These are phyloP conservation scores for Anolis sagrei DNA, from an alignment of 2,113 vertebrate species.

Conservation along the genomic window DNA sequence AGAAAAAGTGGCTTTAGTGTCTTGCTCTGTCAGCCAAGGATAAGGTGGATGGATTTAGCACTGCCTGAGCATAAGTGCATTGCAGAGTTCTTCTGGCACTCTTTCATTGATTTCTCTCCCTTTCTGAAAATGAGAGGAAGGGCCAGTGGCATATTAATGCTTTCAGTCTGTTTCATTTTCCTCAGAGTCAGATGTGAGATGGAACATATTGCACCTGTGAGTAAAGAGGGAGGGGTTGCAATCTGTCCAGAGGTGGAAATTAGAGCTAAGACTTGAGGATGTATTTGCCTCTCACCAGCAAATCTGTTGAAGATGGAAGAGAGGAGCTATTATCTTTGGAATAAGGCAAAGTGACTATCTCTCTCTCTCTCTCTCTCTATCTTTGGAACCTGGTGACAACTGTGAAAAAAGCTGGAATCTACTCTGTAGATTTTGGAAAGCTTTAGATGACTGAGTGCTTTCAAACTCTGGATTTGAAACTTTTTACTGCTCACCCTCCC, in stretches of 20 bases:
- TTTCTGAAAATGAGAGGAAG: conserved; percentile 6
- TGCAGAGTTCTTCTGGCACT: conserved; percentile 1
- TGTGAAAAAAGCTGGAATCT: neutral
- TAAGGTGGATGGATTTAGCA: conserved; percentile 4
- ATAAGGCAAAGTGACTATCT: neutral
- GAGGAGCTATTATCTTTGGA: neutral
- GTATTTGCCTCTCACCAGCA: neutral
- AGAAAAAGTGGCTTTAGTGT: conserved; percentile 23
- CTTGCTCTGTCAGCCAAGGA: conserved; percentile 22
- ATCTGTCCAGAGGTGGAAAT: neutral
- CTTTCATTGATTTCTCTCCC: conserved; percentile 14
- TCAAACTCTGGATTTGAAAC: neutral
- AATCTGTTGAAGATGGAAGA: conserved; percentile 16
- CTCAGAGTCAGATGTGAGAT: neutral
- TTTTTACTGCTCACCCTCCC: too few species aligned
- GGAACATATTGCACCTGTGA: neutral
- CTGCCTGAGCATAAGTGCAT: conserved; percentile 1
- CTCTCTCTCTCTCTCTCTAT: neutral
- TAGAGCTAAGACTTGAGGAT: neutral
- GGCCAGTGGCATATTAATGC: neutral
- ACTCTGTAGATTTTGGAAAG: neutral
- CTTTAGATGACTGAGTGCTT: neutral
- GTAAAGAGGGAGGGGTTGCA: neutral
- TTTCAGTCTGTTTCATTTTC: conserved; percentile 5
- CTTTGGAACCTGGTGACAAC: neutral